Evolutionary conservation across 2,113 vertebrate genomes (phyloP).

Genomic region (Nyctereutes procyonoides): DNA sequence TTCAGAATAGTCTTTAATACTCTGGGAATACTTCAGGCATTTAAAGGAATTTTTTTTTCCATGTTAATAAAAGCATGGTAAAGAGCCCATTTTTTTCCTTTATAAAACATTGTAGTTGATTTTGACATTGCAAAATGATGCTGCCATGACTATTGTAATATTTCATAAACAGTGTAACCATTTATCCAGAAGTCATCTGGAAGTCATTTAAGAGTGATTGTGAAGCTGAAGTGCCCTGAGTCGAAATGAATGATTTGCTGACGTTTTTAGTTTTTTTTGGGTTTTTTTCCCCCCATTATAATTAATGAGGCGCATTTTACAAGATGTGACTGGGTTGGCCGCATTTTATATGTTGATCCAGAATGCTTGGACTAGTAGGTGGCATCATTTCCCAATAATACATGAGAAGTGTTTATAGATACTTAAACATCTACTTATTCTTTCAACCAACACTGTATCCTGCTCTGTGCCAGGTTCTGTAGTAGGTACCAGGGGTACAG

Average conservation of each 20-base stretch:
- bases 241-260: constrained; percentile 76
- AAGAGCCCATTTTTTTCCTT: constrained; percentile 40
- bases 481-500: background rate
- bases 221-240: constrained; percentile 74
- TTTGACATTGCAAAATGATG: constrained; percentile 53
- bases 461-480: background rate
- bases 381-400: constrained; percentile 70
- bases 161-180: constrained; percentile 81
- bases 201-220: constrained; percentile 84
- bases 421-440: background rate
- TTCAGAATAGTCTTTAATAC: constrained; percentile 29
- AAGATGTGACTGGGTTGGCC: constrained; percentile 78
- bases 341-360: constrained; percentile 72
- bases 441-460: background rate
- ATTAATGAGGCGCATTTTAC: constrained; percentile 82
- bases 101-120: constrained; percentile 53
- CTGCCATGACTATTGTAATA: constrained; percentile 72
- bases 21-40: constrained; percentile 3
- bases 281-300: constrained; percentile 73
- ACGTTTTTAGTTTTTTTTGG: background rate
- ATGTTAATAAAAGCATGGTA: constrained; percentile 21
- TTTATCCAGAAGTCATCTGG: constrained; percentile 85
- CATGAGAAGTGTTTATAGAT: constrained; percentile 75
- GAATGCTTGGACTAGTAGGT: constrained; percentile 76
- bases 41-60: constrained; percentile 27